Conservation (phyloP, 2,888 invertebrate species). For the Zootermopsis nevadensis region DNA sequence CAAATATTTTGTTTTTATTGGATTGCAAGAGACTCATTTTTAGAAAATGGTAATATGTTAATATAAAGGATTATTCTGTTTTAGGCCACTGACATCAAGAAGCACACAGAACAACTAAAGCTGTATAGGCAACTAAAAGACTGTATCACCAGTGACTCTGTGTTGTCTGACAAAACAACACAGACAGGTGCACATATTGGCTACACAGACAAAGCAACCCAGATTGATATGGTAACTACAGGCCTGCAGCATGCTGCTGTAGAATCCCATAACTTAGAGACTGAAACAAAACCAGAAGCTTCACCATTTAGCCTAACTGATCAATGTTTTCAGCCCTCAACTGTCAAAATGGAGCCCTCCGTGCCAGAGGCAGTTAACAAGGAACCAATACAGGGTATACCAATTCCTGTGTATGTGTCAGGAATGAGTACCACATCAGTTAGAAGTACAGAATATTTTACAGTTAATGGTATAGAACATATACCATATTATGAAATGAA, state of each 20-base stretch:
- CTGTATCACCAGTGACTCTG: neutral
- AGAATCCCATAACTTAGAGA: neutral
- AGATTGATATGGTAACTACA: neutral
- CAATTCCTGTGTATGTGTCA: constrained; percentile 32
- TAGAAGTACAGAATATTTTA: neutral
- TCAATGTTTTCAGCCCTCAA: neutral
- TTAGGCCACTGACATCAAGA: constrained; percentile 27
- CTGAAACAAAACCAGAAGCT: neutral
- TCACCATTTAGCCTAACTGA: neutral
- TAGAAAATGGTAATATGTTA: neutral
- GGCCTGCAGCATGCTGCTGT: neutral
- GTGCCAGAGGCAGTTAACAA: neutral
- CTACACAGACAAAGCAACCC: neutral
- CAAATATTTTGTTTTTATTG: too few relatives aligned
- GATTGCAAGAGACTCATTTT: too few relatives aligned
- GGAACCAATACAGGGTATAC: neutral
- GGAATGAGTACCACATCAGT: neutral
- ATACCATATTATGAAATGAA: neutral
- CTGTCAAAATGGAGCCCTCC: neutral
- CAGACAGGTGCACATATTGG: neutral
- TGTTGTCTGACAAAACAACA: neutral
- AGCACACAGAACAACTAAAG: constrained; percentile 22
- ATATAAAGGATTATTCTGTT: constrained; percentile 3
- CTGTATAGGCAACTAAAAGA: constrained; percentile 25
- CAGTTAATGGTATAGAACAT: constrained; percentile 15